Conservation (phyloP, 2,888 invertebrate species). For the Hedychridium roseum region DNA sequence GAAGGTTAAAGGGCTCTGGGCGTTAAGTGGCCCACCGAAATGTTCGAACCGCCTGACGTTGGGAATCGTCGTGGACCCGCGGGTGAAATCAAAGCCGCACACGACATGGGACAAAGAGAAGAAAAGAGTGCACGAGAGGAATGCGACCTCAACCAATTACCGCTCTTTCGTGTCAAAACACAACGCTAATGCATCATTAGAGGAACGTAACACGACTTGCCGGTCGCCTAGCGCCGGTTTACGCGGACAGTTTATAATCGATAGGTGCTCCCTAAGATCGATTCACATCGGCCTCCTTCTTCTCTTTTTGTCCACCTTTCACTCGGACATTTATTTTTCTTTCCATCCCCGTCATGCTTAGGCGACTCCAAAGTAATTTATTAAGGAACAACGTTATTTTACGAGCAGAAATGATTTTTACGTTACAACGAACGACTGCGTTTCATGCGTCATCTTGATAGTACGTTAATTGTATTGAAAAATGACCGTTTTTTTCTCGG, state of each 20-base stretch:
- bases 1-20: conserved; percentile 38
- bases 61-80: too few species aligned
- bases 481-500: too few species aligned
- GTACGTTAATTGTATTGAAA: too few species aligned
- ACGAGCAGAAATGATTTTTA: too few species aligned
- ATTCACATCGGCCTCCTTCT: background rate
- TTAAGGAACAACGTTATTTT: too few species aligned
- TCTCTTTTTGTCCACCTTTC: too few species aligned
- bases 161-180: conserved; percentile 52
- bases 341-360: background rate
- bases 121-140: conserved; percentile 29
- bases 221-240: conserved; percentile 31
- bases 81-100: conserved; percentile 34
- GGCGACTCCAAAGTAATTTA: too few species aligned
- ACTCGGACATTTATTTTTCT: too few species aligned
- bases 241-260: conserved; percentile 37
- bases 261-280: too few species aligned
- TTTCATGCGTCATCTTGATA: too few species aligned
- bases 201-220: conserved; percentile 32
- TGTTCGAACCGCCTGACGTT: conserved; percentile 28
- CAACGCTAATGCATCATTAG: conserved; percentile 54
- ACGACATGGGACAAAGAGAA: conserved; percentile 29
- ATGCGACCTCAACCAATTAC: conserved; percentile 43
- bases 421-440: too few species aligned
- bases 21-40: conserved; percentile 42